phyloP scores from a whole-genome alignment of 2,113 vertebrate species.

The Capreolus pygargus region DNA sequence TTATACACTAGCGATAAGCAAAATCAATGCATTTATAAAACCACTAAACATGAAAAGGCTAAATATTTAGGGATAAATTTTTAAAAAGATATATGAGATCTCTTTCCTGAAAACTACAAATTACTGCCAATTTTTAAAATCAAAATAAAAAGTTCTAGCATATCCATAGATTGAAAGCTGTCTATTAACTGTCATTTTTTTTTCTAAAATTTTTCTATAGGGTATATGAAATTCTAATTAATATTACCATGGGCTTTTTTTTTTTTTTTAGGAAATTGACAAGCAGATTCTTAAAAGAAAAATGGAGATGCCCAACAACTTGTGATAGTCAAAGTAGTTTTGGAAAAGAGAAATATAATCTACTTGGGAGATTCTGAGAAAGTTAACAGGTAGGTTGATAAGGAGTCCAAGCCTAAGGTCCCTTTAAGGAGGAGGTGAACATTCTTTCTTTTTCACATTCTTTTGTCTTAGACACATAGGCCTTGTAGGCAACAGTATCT shows the following conservation, averaged over 20 bases:
- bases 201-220: not conserved
- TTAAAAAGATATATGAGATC: not conserved
- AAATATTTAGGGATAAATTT: not conserved
- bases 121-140: not conserved
- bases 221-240: not conserved
- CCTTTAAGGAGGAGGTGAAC: not conserved
- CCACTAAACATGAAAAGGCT: not conserved
- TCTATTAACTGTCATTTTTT: not conserved
- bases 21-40: no score
- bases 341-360: not conserved
- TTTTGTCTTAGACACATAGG: not conserved
- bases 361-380: not conserved
- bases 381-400: not conserved
- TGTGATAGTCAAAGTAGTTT: not conserved
- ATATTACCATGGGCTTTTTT: not conserved
- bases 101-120: not conserved
- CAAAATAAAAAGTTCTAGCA: not conserved
- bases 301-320: not conserved
- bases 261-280: not conserved
- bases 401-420: not conserved
- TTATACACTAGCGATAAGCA: no score
- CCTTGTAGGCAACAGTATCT: not conserved
- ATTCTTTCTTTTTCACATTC: not conserved
- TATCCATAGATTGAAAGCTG: not conserved
- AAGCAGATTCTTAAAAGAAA: not conserved